A percentile compares a stretch with the other conserved stretches of the same genome.
Evolutionary conservation across 2,797 vertebrate species (phyloP).

Genomic region (Sebastes vulpes): DNA sequence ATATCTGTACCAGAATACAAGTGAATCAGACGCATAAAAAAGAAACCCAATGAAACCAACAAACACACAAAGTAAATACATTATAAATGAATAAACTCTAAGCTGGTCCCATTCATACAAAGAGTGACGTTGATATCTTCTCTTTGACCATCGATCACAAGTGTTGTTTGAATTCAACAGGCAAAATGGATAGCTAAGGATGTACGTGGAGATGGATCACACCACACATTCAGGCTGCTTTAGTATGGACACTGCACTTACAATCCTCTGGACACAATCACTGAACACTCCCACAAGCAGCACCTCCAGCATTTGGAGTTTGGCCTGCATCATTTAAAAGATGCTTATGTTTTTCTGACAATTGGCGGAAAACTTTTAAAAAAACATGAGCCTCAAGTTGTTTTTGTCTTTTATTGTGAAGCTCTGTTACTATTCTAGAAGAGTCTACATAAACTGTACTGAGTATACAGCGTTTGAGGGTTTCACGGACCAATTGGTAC

Average conservation of each 20-base stretch:
- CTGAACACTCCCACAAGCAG: background rate
- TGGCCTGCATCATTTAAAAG: background rate
- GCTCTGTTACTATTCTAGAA: background rate
- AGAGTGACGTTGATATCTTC: background rate
- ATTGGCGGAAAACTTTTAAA: rapidly evolving
- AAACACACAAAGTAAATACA: background rate
- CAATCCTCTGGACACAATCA: background rate
- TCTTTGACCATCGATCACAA: background rate
- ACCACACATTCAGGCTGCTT: background rate
- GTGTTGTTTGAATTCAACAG: background rate
- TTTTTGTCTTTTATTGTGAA: background rate
- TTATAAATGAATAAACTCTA: background rate
- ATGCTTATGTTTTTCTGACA: background rate
- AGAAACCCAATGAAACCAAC: background rate
- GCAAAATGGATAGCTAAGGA: background rate
- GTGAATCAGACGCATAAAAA: background rate
- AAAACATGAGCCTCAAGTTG: background rate
- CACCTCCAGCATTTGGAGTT: background rate
- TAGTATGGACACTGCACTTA: background rate
- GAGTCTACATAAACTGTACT: background rate
- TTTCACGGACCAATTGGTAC: background rate
- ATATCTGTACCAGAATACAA: rapidly evolving
- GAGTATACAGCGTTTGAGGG: background rate
- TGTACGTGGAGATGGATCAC: background rate
- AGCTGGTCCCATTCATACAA: background rate